Evolutionary conservation across 37 sponge, comb jelly and placozoan species (phyloP).

Genomic region (Oscarella lobularis): DNA sequence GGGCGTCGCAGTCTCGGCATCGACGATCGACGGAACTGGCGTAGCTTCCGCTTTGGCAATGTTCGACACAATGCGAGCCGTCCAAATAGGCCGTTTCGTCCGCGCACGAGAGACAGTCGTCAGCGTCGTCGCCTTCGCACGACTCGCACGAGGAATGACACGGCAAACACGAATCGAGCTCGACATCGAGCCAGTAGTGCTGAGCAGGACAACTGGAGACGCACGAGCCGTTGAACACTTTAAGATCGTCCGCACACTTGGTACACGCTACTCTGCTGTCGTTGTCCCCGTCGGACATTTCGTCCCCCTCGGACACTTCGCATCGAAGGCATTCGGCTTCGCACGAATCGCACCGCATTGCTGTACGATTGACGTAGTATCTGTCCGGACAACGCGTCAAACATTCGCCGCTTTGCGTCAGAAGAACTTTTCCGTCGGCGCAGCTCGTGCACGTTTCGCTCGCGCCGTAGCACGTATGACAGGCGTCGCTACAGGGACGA

Average conservation of each 20-base stretch:
- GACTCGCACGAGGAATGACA: neutral
- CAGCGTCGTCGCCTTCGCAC: neutral
- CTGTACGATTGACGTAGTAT: neutral
- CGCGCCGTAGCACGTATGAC: neutral
- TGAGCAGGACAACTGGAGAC: neutral
- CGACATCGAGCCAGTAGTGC: neutral
- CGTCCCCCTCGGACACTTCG: too few relatives aligned
- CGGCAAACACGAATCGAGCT: neutral
- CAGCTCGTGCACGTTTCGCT: neutral
- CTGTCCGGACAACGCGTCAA: neutral
- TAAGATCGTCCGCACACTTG: neutral
- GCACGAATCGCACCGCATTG: neutral
- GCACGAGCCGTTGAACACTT: neutral
- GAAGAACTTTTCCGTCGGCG: neutral
- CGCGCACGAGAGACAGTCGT: neutral
- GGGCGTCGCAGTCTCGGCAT: neutral
- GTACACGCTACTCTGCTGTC: neutral
- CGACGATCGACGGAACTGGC: neutral
- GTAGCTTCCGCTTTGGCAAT: neutral
- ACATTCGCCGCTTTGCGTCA: neutral
- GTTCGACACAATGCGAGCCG: neutral
- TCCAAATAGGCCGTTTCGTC: neutral
- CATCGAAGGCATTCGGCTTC: neutral
- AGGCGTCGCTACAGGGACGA: neutral
- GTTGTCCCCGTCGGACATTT: too few relatives aligned